These are phyloP conservation scores for Trichosurus vulpecula DNA, from an alignment of 2,797 vertebrate species.

Conservation along the genomic window DNA sequence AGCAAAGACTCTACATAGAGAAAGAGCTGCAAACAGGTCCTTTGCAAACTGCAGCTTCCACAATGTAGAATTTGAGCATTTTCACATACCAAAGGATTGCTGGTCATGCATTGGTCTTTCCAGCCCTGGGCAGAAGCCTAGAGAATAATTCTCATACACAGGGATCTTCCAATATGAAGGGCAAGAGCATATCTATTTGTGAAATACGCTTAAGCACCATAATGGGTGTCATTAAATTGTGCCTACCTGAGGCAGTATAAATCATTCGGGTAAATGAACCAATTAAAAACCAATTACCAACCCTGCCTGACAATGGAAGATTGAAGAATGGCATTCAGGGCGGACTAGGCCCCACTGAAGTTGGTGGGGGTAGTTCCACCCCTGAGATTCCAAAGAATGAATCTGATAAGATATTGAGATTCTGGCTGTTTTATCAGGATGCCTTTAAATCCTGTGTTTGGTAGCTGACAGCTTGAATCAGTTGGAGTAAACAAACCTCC, in stretches of 20 bases:
- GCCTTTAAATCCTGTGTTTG: slow-evolving; percentile 41
- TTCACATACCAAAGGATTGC: slow-evolving; percentile 5
- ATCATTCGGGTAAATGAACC: slow-evolving; percentile 81
- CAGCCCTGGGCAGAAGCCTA: slow-evolving; percentile 34
- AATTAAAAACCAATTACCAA: slow-evolving; percentile 81
- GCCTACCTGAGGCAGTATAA: slow-evolving; percentile 81
- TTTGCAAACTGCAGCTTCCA: not conserved
- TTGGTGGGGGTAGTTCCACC: slow-evolving; percentile 52
- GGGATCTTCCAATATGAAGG: slow-evolving; percentile 77
- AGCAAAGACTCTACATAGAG: slow-evolving; percentile 16
- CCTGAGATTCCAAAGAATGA: slow-evolving; percentile 67
- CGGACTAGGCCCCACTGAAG: slow-evolving; percentile 40
- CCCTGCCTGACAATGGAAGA: slow-evolving; percentile 73
- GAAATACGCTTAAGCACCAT: slow-evolving; percentile 75
- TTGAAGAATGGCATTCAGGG: slow-evolving; percentile 65
- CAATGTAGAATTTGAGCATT: not conserved
- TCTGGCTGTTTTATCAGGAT: slow-evolving; percentile 59
- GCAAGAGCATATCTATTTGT: slow-evolving; percentile 77
- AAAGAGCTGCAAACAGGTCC: slow-evolving; percentile 15
- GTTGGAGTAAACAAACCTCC: not conserved
- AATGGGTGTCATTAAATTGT: slow-evolving; percentile 80
- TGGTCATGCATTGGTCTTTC: slow-evolving; percentile 45
- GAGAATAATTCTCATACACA: slow-evolving; percentile 49
- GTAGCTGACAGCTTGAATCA: not conserved
- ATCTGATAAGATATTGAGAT: slow-evolving; percentile 69